These are phyloP conservation scores for Frieseomelitta varia DNA, from an alignment of 1,140 invertebrate genomes.

Conservation along the genomic window DNA sequence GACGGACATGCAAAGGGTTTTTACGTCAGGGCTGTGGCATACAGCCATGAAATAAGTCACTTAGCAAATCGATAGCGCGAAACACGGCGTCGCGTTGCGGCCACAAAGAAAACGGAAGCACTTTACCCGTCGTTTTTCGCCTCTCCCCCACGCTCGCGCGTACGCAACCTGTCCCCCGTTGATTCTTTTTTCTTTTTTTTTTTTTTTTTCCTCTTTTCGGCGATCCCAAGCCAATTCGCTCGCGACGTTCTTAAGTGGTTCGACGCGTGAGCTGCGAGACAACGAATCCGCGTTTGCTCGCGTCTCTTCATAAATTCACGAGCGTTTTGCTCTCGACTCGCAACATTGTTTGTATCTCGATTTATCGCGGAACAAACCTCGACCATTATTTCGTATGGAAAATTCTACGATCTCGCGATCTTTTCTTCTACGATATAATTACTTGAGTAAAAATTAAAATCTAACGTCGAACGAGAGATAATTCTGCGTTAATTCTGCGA, in stretches of 20 bases:
- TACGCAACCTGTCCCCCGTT: background rate
- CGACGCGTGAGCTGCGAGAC: too few relatives aligned
- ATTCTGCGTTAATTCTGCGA: too few relatives aligned
- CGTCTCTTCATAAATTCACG: too few relatives aligned
- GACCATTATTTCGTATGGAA: too few relatives aligned
- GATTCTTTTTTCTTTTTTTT: background rate
- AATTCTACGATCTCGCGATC: too few relatives aligned
- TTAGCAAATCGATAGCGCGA: slow-evolving; percentile 39
- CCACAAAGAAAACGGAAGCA: slow-evolving; percentile 1
- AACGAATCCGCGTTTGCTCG: too few relatives aligned
- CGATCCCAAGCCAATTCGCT: background rate
- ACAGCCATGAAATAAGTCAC: slow-evolving; percentile 39
- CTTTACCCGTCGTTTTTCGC: background rate
- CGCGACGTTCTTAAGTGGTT: background rate
- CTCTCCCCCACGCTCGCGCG: background rate
- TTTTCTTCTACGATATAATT: too few relatives aligned
- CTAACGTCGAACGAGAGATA: too few relatives aligned
- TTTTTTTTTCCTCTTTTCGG: background rate
- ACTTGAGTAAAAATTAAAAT: too few relatives aligned
- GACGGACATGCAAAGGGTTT: slow-evolving; percentile 43
- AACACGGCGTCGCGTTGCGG: background rate
- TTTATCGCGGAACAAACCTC: too few relatives aligned
- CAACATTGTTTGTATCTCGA: too few relatives aligned
- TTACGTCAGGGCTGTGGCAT: slow-evolving; percentile 22
- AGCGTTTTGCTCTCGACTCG: too few relatives aligned